phyloP scores from a whole-genome alignment of 2,797 vertebrate species.

The Silurus aristotelis region DNA sequence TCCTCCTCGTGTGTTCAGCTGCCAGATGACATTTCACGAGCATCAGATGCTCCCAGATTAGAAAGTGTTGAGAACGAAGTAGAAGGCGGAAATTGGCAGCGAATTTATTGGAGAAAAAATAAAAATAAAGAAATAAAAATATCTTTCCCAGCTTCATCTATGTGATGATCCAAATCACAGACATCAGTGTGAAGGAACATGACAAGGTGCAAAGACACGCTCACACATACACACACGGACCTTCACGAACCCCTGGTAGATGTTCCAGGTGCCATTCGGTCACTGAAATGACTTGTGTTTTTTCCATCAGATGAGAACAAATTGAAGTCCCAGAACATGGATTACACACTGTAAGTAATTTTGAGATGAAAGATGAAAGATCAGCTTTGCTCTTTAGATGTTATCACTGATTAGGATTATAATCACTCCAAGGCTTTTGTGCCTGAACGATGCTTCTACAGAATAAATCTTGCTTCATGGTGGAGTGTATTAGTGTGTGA shows the following conservation, averaged over 20 bases:
- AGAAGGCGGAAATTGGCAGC: slow-evolving; percentile 3
- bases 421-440: slow-evolving; percentile 5
- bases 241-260: not conserved
- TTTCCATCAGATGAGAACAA: not conserved
- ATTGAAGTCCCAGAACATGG: not conserved
- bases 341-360: not conserved
- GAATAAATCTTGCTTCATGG: slow-evolving; percentile 1
- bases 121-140: not conserved
- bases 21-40: not conserved
- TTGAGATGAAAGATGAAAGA: not conserved
- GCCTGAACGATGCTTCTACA: not conserved
- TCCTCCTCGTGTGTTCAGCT: not conserved
- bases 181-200: not conserved
- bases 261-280: too few species aligned
- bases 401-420: slow-evolving; percentile 1
- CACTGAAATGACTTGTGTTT: too few species aligned
- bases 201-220: not conserved
- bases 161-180: not conserved
- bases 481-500: not conserved
- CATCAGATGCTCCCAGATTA: not conserved
- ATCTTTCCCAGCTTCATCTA: not conserved
- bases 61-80: not conserved
- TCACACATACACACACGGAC: not conserved
- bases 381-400: not conserved
- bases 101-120: not conserved